Evolutionary conservation across 2,797 vertebrate genomes (phyloP), one percentile per base, ranked within the genome.

Genomic region (Sebastes miniatus): DNA sequence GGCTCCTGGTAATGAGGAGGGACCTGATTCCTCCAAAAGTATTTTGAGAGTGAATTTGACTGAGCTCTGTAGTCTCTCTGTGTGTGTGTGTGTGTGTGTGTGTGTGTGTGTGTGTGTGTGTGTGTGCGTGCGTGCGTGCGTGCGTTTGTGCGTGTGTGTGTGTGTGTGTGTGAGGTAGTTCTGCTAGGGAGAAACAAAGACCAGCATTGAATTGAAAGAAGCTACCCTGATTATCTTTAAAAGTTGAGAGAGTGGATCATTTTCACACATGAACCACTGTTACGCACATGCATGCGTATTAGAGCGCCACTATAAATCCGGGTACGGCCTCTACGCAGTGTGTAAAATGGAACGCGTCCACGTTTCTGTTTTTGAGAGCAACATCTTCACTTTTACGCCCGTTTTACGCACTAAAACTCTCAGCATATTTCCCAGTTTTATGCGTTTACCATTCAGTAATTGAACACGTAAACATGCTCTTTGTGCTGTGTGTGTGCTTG

Each of bases 401-500:
- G 31, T 58, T 81, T 83, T 79, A 80, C 81, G 65, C 87, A 29
- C 27, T 6, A 5, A 29, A 27, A 6, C 58, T 47, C 14, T 43
- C 32, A 14, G 25, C 52, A 61, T 36, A 43, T 34, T 59, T 14
- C 63, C 10, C 27, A 0, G 1, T 77, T 69, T 83, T 56, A 68
- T 36, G 76, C 25, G 31, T 6, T 13, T n/a, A 6, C 65, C 63
- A 43, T 73, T 86, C 54, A 58, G 67, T 22, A 24, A 69, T 77
- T 73, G 56, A 71, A 77, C 11, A 12, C 58, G 78, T 58, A 72
- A 77, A 88, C 75, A 25, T 34, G 18, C n/a, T 79, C 78, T 77
- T 79, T 87, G 86, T 74, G 54, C 22, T 68, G 73, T 43, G 43
- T 64, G 66, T 64, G 66, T 79, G 77, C 84, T 73, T 84, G 74